phyloP scores from a whole-genome alignment of 2,113 vertebrate genomes.

The Nanorana parkeri region DNA sequence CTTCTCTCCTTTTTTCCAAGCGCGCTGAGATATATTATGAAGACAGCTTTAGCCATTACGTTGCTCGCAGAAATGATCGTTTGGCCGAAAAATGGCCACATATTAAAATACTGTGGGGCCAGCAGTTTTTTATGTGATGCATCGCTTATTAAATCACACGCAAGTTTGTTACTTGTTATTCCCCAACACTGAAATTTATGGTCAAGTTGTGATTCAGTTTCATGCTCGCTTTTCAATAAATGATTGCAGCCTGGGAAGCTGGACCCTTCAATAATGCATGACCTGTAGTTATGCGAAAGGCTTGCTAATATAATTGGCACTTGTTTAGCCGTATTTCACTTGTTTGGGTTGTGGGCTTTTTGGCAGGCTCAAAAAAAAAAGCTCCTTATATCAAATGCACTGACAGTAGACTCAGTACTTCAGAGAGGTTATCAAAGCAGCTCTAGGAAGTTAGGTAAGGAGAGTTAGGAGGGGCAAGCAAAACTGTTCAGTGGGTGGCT shows the following conservation, averaged over 20 bases:
- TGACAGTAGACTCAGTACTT: too few relatives aligned
- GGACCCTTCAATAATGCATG: conserved; percentile 9
- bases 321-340: neutral
- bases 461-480: too few relatives aligned
- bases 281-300: neutral
- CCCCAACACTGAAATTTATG: conserved; percentile 23
- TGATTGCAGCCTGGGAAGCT: conserved; percentile 11
- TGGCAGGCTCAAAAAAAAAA: too few relatives aligned
- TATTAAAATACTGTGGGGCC: conserved; percentile 30
- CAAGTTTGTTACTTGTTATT: conserved; percentile 37
- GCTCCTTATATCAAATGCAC: too few relatives aligned
- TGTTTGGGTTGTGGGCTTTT: too few relatives aligned
- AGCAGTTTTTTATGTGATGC: conserved; percentile 32
- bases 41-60: conserved; percentile 28
- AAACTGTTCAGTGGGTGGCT: too few relatives aligned
- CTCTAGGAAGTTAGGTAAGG: too few relatives aligned
- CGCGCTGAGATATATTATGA: conserved; percentile 12
- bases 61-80: conserved; percentile 21
- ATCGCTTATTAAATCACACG: conserved; percentile 21
- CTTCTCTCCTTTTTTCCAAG: conserved; percentile 4
- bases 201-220: conserved; percentile 36
- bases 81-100: conserved; percentile 11
- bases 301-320: neutral
- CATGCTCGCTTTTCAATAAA: conserved; percentile 21
- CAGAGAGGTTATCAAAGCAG: too few relatives aligned